Conservation (phyloP, 2,888 invertebrate genomes). For the Antheraea assamensis region DNA sequence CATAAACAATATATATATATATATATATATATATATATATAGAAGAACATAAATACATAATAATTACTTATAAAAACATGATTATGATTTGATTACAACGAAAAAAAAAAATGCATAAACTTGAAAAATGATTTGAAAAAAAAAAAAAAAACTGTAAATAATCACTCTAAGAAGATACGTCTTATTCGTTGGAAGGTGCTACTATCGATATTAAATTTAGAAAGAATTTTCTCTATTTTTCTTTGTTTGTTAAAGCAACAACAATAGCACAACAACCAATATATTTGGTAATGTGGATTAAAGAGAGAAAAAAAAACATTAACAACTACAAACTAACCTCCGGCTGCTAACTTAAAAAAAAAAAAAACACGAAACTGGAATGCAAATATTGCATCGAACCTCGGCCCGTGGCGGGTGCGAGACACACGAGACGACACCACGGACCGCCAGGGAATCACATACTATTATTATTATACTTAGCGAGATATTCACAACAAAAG, state of each 20-base stretch:
- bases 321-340: conserved; percentile 71
- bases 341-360: conserved; percentile 71
- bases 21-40: too few relatives aligned
- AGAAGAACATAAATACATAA: conserved; percentile 63
- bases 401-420: conserved; percentile 51
- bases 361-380: conserved; percentile 72
- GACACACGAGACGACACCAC: conserved; percentile 29
- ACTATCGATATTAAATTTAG: conserved; percentile 56
- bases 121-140: conserved; percentile 76
- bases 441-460: conserved; percentile 46
- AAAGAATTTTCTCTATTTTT: background rate
- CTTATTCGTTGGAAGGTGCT: conserved; percentile 74
- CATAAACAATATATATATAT: conserved; percentile 77
- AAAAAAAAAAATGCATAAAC: conserved; percentile 81
- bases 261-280: conserved; percentile 78
- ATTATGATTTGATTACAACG: conserved; percentile 80
- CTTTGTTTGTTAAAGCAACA: background rate
- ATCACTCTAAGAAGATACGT: conserved; percentile 68
- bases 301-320: conserved; percentile 56
- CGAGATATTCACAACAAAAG: conserved; percentile 65
- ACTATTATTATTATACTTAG: conserved; percentile 51
- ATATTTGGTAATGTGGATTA: conserved; percentile 78
- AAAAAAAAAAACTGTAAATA: conserved; percentile 72
- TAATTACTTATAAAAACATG: conserved; percentile 75
- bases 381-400: conserved; percentile 82